Evolutionary conservation across 2,113 vertebrate species (phyloP).

Genomic region (Myotis davidii): DNA sequence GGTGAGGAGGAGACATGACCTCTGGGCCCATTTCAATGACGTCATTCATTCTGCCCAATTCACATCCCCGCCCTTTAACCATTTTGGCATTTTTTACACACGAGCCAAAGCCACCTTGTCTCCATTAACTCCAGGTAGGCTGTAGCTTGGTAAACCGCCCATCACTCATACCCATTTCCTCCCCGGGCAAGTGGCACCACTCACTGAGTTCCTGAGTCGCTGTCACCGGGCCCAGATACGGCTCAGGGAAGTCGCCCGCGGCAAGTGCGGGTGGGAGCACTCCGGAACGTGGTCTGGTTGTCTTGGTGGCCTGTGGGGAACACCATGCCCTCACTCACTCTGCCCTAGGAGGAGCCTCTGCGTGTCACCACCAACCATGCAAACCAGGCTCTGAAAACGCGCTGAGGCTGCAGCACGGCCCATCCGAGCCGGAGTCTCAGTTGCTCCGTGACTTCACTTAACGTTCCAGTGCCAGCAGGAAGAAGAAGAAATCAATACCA

Average conservation of each 20-base stretch:
- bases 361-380: slow-evolving; percentile 67
- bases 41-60: slow-evolving; percentile 73
- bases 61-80: slow-evolving; percentile 48
- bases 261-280: not conserved
- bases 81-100: slow-evolving; percentile 68
- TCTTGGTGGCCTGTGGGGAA: not conserved
- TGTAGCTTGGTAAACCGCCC: not conserved
- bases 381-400: slow-evolving; percentile 66
- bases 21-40: slow-evolving; percentile 72
- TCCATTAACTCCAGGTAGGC: slow-evolving; percentile 59
- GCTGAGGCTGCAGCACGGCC: slow-evolving; percentile 48
- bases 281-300: not conserved
- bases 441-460: slow-evolving; percentile 69
- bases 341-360: slow-evolving; percentile 45
- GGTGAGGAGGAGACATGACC: not conserved
- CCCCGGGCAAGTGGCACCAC: not conserved
- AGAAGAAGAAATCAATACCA: slow-evolving; percentile 73
- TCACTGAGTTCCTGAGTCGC: not conserved
- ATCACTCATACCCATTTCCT: not conserved
- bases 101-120: slow-evolving; percentile 55
- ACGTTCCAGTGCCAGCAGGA: slow-evolving; percentile 68
- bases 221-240: not conserved
- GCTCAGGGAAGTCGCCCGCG: not conserved
- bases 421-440: slow-evolving; percentile 44
- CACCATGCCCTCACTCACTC: not conserved